Base-by-base conservation (phyloP, 2,888 invertebrate species). In the Cheilosia pagana region DNA sequence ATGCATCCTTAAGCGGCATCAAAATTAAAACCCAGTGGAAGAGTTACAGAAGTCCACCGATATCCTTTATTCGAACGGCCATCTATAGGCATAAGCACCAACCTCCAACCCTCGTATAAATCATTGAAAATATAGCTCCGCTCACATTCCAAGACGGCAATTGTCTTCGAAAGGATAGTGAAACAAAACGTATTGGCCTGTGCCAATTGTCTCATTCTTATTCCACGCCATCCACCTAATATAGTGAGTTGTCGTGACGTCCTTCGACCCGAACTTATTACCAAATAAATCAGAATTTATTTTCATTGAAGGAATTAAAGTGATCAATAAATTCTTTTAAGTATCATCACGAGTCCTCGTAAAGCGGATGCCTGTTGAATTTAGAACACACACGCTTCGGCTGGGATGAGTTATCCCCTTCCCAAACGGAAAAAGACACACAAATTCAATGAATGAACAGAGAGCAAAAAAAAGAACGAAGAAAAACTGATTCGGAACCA, bases 221-320 rank as follows among this genome's bases (percentile, higher is more conserved):
- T 83, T 78, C 83, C 16, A 53, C 45, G 50, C 74, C 79, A 83
- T 50, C 35, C 68, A 74, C 79, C 74, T 65, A 52, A 68, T 74
- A 74, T 50, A 70, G 57, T 25, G 74, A 57, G 57, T 68, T 83
- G 50, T 74, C 39, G 48, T 65, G 63, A 74, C 79, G 70, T 75
- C 83, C 83, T 81, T 85, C 81, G 75, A 71, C 81, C 81, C 76
- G 65, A 67, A 85, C 85, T 91, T 91, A 91, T 91, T 90, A 89
- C 90, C 91, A 91, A 86, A 91, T 91, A 91, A 91, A 91, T 91
- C 91, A 91, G 91, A 90, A 91, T 91, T 91, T 91, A 91, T 91
- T 91, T 91, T 90, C 91, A 90, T 90, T 91, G 90, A 90, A 89
- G 88, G 89, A 91, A 91, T 91, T 91, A 91, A 91, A 91, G 90